Evolutionary conservation across 2,888 invertebrate species (phyloP), one percentile per base, ranked within the genome.

Genomic region (Drosophila hawaiiensis): DNA sequence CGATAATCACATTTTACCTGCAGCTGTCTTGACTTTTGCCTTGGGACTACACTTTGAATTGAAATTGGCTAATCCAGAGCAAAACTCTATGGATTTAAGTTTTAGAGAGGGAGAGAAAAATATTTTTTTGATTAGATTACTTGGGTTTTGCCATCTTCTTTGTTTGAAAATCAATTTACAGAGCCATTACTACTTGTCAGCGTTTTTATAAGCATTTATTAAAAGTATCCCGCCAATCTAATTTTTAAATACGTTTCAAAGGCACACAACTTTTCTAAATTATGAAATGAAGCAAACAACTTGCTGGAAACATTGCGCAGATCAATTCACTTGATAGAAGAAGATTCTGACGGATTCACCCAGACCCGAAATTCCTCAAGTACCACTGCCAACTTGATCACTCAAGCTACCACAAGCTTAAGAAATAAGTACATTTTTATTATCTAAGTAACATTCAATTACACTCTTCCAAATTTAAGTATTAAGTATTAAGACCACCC

Each of bases 1-100:
- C 2, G 55, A 37, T 33, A 29, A 50, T 22, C 37, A 56, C 35
- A 54, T 63, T 55, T 14, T 9, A n/a, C 47, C 33, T 69, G 10
- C 49, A n/a, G 39, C 33, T 33, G 4, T 35, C 16, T 10, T 25
- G 35, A 16, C 1, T 50, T 12, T 16, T 29, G 9, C 28, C 19
- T 47, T 35, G 31, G 16, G n/a, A 4, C 22, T 12, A 4, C 3
- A 10, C 28, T 33, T 35, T 35, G 25, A 68, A 35, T 14, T 54
- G 47, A 3, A 50, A 47, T 54, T 25, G 49, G 55, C 37, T 4
- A 12, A 10, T 25, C 4, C 9, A 50, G 37, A 25, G 22, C 22
- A 16, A 16, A 54, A 54, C 0, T 25, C 22, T 1, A 54, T 28
- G 19, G 28, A 37, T 37, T 39, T 29, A 10, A 29, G n/a, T 14